phyloP scores from a whole-genome alignment of 2,888 invertebrate genomes.

The Melangyna quadrimaculata region DNA sequence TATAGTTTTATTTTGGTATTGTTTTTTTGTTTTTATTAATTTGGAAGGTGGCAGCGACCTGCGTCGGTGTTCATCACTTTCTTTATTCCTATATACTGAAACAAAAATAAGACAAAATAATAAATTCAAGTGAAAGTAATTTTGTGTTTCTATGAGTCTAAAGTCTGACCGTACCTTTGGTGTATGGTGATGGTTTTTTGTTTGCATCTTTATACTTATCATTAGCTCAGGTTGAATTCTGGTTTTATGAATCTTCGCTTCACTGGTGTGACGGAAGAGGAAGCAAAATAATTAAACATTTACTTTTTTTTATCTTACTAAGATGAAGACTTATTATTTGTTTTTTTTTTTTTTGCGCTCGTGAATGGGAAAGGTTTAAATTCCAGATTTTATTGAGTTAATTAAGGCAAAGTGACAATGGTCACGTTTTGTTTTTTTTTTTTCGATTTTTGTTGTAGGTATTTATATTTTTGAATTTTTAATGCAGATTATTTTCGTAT shows the following conservation, averaged over 20 bases:
- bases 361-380: conserved; percentile 3
- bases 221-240: neutral
- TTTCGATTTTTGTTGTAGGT: neutral
- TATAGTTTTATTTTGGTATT: neutral
- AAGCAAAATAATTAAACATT: neutral
- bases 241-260: neutral
- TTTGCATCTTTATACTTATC: neutral
- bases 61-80: neutral
- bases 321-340: neutral
- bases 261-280: conserved; percentile 5
- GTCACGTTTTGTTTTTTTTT: neutral
- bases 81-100: neutral
- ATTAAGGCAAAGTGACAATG: neutral
- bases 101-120: neutral
- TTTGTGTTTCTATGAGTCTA: neutral
- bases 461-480: neutral
- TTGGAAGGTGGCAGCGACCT: neutral
- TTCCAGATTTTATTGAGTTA: neutral
- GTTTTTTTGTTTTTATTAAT: neutral
- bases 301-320: neutral
- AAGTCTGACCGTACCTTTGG: neutral
- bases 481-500: neutral
- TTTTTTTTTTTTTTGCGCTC: neutral
- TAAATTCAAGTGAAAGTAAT: conserved; percentile 6
- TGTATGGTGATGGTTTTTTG: neutral